Evolutionary conservation across 2,888 invertebrate species (phyloP).

Genomic region (Troilus luridus): DNA sequence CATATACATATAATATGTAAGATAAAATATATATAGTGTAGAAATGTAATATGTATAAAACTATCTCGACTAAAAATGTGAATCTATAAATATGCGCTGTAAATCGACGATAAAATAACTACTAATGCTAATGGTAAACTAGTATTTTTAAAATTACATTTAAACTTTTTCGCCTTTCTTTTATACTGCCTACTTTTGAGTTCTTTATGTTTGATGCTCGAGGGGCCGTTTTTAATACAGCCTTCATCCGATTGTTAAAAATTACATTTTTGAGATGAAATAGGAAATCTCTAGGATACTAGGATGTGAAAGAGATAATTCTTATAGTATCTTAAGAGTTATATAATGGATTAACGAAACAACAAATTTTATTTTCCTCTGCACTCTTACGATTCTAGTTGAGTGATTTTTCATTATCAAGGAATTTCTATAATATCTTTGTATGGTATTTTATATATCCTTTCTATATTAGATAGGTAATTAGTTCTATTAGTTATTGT

Average conservation of each 20-base stretch:
- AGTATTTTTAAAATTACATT: no score
- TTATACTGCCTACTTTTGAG: no score
- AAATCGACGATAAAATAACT: no score
- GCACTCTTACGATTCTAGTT: not conserved
- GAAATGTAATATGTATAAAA: no score
- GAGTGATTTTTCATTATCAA: constrained; percentile 21
- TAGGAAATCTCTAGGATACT: not conserved
- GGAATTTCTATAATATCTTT: not conserved
- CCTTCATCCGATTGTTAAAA: not conserved
- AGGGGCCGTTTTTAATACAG: no score
- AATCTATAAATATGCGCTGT: no score
- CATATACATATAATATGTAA: no score
- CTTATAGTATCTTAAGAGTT: not conserved
- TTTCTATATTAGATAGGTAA: not conserved
- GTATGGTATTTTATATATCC: not conserved
- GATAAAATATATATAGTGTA: no score
- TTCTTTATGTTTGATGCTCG: no score
- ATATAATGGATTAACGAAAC: constrained; percentile 6
- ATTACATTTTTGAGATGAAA: not conserved
- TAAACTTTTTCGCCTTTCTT: no score
- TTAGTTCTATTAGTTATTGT: not conserved
- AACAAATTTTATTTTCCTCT: not conserved
- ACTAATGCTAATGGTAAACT: no score
- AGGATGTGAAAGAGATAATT: constrained; percentile 37
- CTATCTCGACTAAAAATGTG: no score